Conservation (phyloP, 2,888 invertebrate species). For the Xestia c-nigrum region DNA sequence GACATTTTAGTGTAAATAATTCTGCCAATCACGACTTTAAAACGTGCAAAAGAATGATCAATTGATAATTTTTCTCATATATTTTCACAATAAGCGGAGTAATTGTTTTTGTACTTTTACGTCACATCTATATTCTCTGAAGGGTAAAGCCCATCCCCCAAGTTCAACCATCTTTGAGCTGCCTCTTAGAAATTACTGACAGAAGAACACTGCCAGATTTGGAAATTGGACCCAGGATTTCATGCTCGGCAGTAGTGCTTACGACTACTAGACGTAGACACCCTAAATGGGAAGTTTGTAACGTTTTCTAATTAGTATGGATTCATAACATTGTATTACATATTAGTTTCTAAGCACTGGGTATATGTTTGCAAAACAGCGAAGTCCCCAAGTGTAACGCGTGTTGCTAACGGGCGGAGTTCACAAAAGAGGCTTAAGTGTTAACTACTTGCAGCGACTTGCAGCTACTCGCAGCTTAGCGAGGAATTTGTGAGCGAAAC, state of each 20-base stretch:
- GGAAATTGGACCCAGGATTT: neutral
- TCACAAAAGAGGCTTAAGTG: constrained; percentile 67
- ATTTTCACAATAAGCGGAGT: neutral
- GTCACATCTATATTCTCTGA: no score
- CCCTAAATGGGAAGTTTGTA: no score
- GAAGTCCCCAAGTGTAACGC: constrained; percentile 40
- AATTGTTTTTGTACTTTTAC: no score
- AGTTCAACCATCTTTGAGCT: neutral
- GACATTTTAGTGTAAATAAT: constrained; percentile 18
- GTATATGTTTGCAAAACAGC: constrained; percentile 43
- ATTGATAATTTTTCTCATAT: neutral
- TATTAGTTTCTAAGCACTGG: constrained; percentile 1
- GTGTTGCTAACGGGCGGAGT: constrained; percentile 61
- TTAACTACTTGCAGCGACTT: constrained; percentile 58
- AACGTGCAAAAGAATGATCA: neutral
- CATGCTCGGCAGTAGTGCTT: neutral
- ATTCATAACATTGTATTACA: neutral
- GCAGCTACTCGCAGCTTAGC: constrained; percentile 56
- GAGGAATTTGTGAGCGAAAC: constrained; percentile 51
- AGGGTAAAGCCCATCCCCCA: rapidly evolving
- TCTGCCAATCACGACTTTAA: constrained; percentile 3
- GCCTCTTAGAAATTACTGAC: no score
- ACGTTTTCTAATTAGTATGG: neutral
- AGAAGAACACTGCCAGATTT: no score
- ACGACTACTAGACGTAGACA: neutral